phyloP scores from a whole-genome alignment of 2,888 invertebrate genomes.

The Apocheima hispidaria region DNA sequence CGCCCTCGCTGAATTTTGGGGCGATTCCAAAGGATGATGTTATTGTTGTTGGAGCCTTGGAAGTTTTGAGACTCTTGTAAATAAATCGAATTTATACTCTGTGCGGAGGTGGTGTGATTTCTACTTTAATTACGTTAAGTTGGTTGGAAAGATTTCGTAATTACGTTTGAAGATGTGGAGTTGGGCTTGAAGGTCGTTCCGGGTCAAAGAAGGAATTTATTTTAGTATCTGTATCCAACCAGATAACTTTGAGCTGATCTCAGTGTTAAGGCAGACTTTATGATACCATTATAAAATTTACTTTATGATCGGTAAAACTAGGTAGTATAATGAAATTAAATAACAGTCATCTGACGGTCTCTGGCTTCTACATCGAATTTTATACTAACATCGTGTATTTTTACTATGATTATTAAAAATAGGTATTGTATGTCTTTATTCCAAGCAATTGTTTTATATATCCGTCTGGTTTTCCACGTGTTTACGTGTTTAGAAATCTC shows the following conservation, averaged over 20 bases:
- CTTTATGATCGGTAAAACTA: no score
- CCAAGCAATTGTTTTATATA: no score
- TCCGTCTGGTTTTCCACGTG: background rate
- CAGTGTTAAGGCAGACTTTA: no score
- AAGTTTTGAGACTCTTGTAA: slow-evolving; percentile 44
- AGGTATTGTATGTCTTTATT: no score
- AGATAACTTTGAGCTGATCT: background rate
- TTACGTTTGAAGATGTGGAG: slow-evolving; percentile 28
- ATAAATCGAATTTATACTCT: slow-evolving; percentile 43
- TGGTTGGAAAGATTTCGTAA: slow-evolving; percentile 37
- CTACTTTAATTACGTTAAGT: slow-evolving; percentile 38
- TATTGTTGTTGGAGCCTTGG: slow-evolving; percentile 43
- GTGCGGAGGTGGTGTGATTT: slow-evolving; percentile 38
- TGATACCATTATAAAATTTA: no score
- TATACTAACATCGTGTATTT: no score
- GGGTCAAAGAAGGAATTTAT: slow-evolving; percentile 1
- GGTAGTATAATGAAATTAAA: no score
- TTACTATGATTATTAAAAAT: no score
- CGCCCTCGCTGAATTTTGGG: slow-evolving; percentile 34
- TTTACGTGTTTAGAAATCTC: background rate
- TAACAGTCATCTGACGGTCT: no score
- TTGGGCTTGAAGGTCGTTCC: slow-evolving; percentile 16
- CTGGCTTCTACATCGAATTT: no score
- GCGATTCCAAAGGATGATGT: slow-evolving; percentile 40
- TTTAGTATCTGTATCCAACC: background rate